A percentile compares a stretch with the other conserved stretches of the same genome.
These are phyloP conservation scores for Tholera decimalis DNA, from an alignment of 2,888 invertebrate genomes.

Conservation along the genomic window DNA sequence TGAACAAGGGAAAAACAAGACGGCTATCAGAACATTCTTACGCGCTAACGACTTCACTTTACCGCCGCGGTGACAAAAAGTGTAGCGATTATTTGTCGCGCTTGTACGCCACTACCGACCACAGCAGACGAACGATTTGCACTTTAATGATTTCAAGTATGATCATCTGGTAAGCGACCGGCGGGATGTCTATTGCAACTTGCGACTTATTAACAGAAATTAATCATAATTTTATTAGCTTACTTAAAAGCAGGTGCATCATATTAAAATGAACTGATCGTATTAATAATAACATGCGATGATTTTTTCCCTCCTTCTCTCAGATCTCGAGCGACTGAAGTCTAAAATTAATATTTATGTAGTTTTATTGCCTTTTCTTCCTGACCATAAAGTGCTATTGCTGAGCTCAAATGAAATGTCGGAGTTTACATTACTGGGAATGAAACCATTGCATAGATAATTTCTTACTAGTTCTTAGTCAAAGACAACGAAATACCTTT, in stretches of 20 bases:
- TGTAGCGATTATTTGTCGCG: constrained; percentile 58
- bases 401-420: constrained; percentile 70
- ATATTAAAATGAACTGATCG: constrained; percentile 60
- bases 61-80: constrained; percentile 49
- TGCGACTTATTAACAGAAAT: constrained; percentile 50
- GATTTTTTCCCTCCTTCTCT: constrained; percentile 67
- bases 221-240: constrained; percentile 64
- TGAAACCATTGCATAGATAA: constrained; percentile 55
- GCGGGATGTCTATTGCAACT: constrained; percentile 11
- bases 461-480: constrained; percentile 32
- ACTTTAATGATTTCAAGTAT: constrained; percentile 31
- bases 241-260: constrained; percentile 57
- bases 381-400: constrained; percentile 77
- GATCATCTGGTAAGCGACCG: constrained; percentile 33
- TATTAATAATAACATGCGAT: constrained; percentile 65
- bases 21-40: constrained; percentile 61
- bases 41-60: constrained; percentile 62
- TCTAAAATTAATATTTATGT: constrained; percentile 75
- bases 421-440: constrained; percentile 70
- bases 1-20: constrained; percentile 67
- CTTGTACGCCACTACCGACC: constrained; percentile 44
- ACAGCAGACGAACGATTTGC: constrained; percentile 52
- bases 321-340: constrained; percentile 74
- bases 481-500: constrained; percentile 50
- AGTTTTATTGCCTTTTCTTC: constrained; percentile 81